Conservation (phyloP, 2,113 vertebrate genomes). For the Daubentonia madagascariensis region DNA sequence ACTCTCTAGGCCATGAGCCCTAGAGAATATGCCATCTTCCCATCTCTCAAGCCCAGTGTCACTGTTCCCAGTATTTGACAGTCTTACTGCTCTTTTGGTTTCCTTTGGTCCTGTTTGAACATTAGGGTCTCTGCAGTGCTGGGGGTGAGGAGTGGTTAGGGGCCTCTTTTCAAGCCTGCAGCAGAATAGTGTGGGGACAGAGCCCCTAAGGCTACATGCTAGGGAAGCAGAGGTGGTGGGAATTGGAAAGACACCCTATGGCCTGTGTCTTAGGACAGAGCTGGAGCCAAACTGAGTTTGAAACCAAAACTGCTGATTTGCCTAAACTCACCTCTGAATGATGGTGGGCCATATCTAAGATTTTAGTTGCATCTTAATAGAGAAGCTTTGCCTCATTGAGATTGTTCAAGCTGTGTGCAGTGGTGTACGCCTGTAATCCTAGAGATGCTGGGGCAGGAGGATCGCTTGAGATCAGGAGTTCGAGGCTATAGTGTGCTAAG, state of each 20-base stretch:
- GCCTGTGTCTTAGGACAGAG: background rate
- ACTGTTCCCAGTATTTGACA: background rate
- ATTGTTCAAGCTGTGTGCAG: background rate
- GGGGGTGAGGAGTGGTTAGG: background rate
- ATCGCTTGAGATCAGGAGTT: background rate
- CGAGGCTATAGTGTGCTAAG: background rate
- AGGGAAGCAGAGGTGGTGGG: background rate
- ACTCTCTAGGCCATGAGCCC: background rate
- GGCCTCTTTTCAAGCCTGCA: background rate
- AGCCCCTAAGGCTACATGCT: background rate
- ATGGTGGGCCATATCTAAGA: background rate
- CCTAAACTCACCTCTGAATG: background rate
- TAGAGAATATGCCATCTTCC: background rate
- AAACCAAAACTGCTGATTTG: background rate
- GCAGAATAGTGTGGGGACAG: background rate
- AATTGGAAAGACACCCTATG: background rate
- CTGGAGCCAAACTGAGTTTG: background rate
- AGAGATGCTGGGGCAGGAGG: background rate
- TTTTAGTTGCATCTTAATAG: background rate
- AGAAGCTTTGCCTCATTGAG: background rate
- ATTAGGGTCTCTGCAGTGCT: background rate
- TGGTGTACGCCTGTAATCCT: background rate
- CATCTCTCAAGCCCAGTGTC: background rate
- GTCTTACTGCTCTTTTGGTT: background rate
- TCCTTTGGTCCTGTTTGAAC: background rate